Evolutionary conservation across 2,888 invertebrate genomes (phyloP).

Genomic region (Xestia sexstrigata): DNA sequence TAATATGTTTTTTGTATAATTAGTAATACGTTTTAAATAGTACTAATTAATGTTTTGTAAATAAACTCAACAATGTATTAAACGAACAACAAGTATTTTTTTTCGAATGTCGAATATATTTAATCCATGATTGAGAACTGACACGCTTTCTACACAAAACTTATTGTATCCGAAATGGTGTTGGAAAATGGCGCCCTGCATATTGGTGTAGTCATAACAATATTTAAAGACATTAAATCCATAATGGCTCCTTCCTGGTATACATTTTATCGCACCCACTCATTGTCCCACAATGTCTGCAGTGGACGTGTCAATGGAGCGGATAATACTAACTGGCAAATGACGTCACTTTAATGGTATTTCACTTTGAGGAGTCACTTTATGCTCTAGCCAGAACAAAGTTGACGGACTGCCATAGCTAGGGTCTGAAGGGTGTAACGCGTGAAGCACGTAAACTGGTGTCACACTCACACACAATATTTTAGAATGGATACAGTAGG

Average conservation of each 20-base stretch:
- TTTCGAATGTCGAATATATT: neutral
- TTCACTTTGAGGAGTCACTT: slow-evolving; percentile 15
- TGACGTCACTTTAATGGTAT: slow-evolving; percentile 44
- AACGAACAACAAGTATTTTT: neutral
- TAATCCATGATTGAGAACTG: neutral
- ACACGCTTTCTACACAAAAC: neutral
- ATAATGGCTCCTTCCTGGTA: slow-evolving; percentile 1
- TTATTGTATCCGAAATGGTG: no score
- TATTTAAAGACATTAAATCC: neutral
- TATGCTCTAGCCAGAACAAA: neutral
- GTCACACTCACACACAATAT: no score
- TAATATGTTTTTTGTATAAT: neutral
- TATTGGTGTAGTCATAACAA: neutral
- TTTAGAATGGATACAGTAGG: no score
- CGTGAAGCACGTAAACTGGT: neutral
- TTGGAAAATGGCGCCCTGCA: neutral
- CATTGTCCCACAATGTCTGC: slow-evolving; percentile 32
- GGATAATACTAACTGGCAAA: slow-evolving; percentile 20
- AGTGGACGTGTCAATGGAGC: slow-evolving; percentile 29
- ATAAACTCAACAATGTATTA: no score
- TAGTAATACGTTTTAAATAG: no score
- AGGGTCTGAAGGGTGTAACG: neutral
- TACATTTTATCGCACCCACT: slow-evolving; percentile 13
- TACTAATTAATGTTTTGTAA: no score
- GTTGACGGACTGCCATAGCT: neutral